Conservation (phyloP, 2,888 invertebrate species). For the Resseliella maxima region DNA sequence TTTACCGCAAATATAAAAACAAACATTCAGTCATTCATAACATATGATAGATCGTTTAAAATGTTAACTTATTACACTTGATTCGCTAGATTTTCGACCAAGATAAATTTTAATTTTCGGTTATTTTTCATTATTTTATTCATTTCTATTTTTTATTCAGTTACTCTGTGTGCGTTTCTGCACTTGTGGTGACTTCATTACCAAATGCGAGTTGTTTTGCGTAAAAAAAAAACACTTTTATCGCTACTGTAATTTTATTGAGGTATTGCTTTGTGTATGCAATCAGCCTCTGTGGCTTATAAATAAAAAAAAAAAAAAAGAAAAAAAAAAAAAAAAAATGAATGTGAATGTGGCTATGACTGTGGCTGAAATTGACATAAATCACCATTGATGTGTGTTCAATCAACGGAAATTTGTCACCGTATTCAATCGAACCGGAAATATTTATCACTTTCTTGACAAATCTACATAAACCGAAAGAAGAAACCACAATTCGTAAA, state of each 20-base stretch:
- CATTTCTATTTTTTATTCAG: too few relatives aligned
- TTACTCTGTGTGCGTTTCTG: not conserved
- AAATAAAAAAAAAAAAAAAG: too few relatives aligned
- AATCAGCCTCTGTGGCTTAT: too few relatives aligned
- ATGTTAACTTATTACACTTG: not conserved
- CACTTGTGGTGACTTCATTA: not conserved
- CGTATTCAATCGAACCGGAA: conserved; percentile 6
- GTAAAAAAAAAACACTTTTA: too few relatives aligned
- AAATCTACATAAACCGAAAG: not conserved
- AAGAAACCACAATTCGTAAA: not conserved
- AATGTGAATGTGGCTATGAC: not conserved
- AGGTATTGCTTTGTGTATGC: too few relatives aligned
- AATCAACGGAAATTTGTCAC: conserved; percentile 34
- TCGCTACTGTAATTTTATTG: too few relatives aligned
- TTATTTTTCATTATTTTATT: not conserved
- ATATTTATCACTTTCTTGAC: conserved; percentile 34
- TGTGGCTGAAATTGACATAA: not conserved
- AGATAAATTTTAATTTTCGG: not conserved
- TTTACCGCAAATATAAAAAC: not conserved
- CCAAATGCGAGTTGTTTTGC: not conserved
- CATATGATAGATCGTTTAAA: not conserved
- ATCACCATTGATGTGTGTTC: not conserved
- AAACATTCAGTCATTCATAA: not conserved
- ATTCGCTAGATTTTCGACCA: not conserved
- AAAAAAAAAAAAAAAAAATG: too few relatives aligned